Conservation (phyloP, 2,888 invertebrate species). For the Lasioglossum leucozonium region DNA sequence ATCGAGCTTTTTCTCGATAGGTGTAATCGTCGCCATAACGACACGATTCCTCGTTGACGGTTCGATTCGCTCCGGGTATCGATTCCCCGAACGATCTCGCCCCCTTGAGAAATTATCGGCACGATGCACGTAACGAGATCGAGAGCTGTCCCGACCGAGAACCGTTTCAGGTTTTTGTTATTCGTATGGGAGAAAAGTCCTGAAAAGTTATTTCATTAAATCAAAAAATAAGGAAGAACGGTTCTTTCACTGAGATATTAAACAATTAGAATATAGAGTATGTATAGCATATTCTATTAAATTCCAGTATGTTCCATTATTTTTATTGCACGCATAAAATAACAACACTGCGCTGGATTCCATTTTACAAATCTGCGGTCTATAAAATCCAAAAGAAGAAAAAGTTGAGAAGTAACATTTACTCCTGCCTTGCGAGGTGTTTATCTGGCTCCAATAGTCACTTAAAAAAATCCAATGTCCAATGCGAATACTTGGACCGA, state of each 20-base stretch:
- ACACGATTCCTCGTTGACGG: conserved; percentile 51
- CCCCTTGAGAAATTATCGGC: conserved; percentile 8
- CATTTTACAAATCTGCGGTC: too few relatives aligned
- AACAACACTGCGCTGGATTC: too few relatives aligned
- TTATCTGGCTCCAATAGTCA: not conserved
- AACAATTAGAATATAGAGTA: too few relatives aligned
- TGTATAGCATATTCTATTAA: too few relatives aligned
- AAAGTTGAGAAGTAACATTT: too few relatives aligned
- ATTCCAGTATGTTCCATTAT: too few relatives aligned
- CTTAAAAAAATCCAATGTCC: not conserved
- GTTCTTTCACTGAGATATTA: not conserved
- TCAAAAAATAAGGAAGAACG: not conserved
- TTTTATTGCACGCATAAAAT: too few relatives aligned
- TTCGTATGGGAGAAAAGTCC: not conserved
- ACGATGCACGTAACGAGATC: not conserved
- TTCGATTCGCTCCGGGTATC: not conserved
- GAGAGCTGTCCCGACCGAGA: not conserved
- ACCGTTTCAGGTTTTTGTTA: not conserved
- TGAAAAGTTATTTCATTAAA: not conserved
- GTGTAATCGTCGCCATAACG: conserved; percentile 50
- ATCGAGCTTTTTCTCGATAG: not conserved
- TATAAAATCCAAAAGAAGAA: too few relatives aligned
- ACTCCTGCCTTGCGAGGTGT: not conserved
- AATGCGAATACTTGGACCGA: not conserved
- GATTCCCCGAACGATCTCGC: conserved; percentile 42